Conservation (phyloP, 2,888 invertebrate genomes). For the Brachynemurus nebulosus region DNA sequence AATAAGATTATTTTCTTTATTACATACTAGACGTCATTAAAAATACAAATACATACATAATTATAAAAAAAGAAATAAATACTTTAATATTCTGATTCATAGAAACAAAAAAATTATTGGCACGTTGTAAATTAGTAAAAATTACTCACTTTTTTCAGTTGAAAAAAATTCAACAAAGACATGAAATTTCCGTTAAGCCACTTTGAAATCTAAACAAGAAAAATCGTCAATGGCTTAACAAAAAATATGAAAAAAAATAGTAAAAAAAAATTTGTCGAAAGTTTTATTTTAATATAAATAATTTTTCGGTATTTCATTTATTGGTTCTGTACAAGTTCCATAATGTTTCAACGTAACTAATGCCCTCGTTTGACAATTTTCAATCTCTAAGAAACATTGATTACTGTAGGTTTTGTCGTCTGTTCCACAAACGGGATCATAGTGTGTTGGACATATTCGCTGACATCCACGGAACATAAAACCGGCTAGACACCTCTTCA, state of each 20-base stretch:
- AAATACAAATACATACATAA: no score
- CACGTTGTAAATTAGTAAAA: no score
- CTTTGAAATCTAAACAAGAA: not conserved
- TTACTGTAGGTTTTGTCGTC: constrained; percentile 89
- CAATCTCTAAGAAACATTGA: constrained; percentile 81
- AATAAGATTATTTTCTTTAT: no score
- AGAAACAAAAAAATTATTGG: no score
- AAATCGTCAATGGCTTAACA: not conserved
- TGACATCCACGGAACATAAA: constrained; percentile 80
- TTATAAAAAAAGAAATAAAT: no score
- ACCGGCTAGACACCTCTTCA: constrained; percentile 71
- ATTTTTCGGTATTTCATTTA: constrained; percentile 73
- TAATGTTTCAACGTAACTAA: constrained; percentile 63
- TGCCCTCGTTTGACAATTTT: constrained; percentile 75
- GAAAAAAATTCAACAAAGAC: no score
- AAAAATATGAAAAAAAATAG: not conserved
- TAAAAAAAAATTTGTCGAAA: not conserved
- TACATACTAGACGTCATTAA: no score
- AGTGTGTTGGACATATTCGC: constrained; percentile 72
- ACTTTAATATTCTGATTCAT: no score
- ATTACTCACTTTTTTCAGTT: no score
- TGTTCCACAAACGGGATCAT: constrained; percentile 86
- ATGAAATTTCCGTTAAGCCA: no score
- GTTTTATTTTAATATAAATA: constrained; percentile 53
- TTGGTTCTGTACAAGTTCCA: constrained; percentile 74